Evolutionary conservation across 2,113 vertebrate genomes (phyloP).

Genomic region (Sapajus apella): DNA sequence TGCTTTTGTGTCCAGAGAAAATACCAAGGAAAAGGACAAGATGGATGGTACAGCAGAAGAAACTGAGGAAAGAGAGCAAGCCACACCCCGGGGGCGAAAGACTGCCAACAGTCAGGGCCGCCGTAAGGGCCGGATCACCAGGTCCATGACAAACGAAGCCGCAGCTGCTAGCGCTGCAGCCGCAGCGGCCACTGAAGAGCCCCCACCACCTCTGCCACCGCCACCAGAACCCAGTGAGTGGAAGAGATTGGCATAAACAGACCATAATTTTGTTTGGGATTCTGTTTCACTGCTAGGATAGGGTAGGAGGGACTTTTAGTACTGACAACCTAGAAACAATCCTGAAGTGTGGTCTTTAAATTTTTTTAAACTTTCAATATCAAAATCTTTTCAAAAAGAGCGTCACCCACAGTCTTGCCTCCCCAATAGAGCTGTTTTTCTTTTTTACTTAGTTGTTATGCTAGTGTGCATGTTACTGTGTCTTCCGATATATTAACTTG

Average conservation of each 20-base stretch:
- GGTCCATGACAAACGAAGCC: slow-evolving; percentile 98
- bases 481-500: background rate
- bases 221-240: slow-evolving; percentile 90
- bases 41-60: slow-evolving; percentile 92
- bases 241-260: background rate
- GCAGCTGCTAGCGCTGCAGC: slow-evolving; percentile 91
- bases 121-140: slow-evolving; percentile 96
- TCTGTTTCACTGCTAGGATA: background rate
- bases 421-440: background rate
- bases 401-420: background rate
- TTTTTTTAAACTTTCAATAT: background rate
- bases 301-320: background rate
- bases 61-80: slow-evolving; percentile 95
- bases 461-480: background rate
- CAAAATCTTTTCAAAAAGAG: background rate
- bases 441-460: background rate
- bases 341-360: background rate
- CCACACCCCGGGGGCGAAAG: slow-evolving; percentile 94
- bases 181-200: slow-evolving; percentile 89
- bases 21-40: slow-evolving; percentile 98
- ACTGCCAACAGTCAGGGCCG: slow-evolving; percentile 98
- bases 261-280: background rate
- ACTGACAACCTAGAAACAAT: background rate
- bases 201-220: slow-evolving; percentile 85
- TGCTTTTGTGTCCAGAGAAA: slow-evolving; percentile 87